Evolutionary conservation across 2,113 vertebrate genomes (phyloP), one percentile per base, ranked within the genome.

Genomic region (Phoxinus phoxinus): DNA sequence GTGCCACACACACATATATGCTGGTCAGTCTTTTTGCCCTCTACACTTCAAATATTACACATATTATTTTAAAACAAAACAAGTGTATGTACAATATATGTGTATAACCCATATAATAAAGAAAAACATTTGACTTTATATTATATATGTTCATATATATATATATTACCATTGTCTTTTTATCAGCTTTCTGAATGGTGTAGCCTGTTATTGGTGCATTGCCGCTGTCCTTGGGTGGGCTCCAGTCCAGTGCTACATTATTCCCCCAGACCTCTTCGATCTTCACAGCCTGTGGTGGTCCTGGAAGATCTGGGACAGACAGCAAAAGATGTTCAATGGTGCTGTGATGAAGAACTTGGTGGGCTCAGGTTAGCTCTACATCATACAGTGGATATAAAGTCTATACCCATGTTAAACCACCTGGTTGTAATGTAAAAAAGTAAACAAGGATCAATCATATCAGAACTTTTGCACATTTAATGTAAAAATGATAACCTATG

Each of bases 101-200:
- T 65, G 4, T 9, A 17, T n/a, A 30, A 32, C 69, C 6, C 4
- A 27, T 44, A 85, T 61, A 67, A 4, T 19, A 51, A 59, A 59
- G 13, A 48, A 15, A 4, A 15, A 48, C 3, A 15, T 48, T 48
- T 48, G 13, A 4, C 46, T 48, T 15, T 48, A 46, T 41, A 2
- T 1, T 65, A 72, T 83, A 35, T 19, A 48, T 35, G 17, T n/a
- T n/a, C n/a, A n/a, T n/a, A n/a, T n/a, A n/a, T n/a, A n/a, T n/a
- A n/a, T n/a, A n/a, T n/a, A n/a, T n/a, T n/a, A n/a, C 98, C 98
- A 99, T 99, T 37, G 97, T 99, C 92, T 99, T 99, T 89, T 97
- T 99, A 89, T 99, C 98, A 25, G 98, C 98, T 93, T 99, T 99
- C 94, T 99, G 98, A 91, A 99, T 98, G 3, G 97, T 99, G 89